Conservation (phyloP, 2,888 invertebrate genomes). For the Zaprionus obscuricornis region DNA sequence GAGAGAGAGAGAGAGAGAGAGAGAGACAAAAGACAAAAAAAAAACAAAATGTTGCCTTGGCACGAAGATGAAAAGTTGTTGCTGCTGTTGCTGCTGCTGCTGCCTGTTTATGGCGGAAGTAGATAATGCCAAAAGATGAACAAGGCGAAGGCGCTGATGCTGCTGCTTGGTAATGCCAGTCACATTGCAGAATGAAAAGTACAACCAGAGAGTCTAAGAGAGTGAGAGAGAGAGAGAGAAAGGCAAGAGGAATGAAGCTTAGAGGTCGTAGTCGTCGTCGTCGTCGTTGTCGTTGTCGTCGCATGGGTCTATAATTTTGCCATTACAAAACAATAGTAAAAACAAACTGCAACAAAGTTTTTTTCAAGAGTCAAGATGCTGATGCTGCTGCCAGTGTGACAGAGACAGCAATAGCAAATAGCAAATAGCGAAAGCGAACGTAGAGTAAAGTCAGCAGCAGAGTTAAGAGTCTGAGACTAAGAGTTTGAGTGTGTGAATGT, state of each 20-base stretch:
- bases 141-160: slow-evolving; percentile 51
- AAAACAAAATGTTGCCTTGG: slow-evolving; percentile 65
- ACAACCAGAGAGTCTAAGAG: slow-evolving; percentile 11
- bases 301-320: slow-evolving; percentile 77
- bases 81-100: too few relatives aligned
- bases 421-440: slow-evolving; percentile 4
- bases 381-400: too few relatives aligned
- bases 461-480: slow-evolving; percentile 14
- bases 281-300: too few relatives aligned
- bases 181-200: too few relatives aligned
- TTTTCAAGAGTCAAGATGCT: not conserved
- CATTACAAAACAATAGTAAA: slow-evolving; percentile 78
- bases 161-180: slow-evolving; percentile 44
- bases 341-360: slow-evolving; percentile 73
- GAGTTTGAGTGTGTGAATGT: not conserved
- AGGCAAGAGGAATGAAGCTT: slow-evolving; percentile 56
- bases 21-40: slow-evolving; percentile 48
- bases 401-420: too few relatives aligned
- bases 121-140: slow-evolving; percentile 77
- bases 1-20: not conserved
- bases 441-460: not conserved
- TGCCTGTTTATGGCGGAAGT: slow-evolving; percentile 76
- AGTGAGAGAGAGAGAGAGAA: slow-evolving; percentile 1
- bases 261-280: slow-evolving; percentile 53
- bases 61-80: slow-evolving; percentile 77